Base-by-base conservation (phyloP, 2,113 vertebrate genomes). In the Guaruba guarouba region DNA sequence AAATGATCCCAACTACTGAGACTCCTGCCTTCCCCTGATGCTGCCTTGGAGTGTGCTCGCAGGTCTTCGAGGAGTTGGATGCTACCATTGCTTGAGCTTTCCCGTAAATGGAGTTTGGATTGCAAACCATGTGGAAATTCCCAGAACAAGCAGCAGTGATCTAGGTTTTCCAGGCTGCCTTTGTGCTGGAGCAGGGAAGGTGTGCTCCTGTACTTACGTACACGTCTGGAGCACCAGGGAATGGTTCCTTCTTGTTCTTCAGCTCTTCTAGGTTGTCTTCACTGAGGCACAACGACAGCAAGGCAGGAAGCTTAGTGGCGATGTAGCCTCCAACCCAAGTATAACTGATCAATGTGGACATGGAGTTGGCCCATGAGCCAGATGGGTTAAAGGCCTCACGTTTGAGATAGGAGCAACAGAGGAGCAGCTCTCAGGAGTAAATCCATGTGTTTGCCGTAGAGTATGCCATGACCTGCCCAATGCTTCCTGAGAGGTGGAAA, bases 71-170 rank as follows among this genome's bases (percentile, higher is more conserved):
- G 76, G 88, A 86, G 88, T 44, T 89, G 88, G 88, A 79, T 61
- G 94, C n/a, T 69, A n/a, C 76, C 66, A 20, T 13, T 7, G 43
- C 71, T 74, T 17, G 49, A 79, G 76, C 22, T 54, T 91, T 93
- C 92, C 92, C 9, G 49, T 89, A 93, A 89, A 91, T 23, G 92
- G 13, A 43, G 31, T 24, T 86, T 92, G 88, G 81, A 54, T 25
- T 25, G 61, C 39, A 75, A 74, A 17, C 61, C 39, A 6, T 5
- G 20, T 19, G 55, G 76, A 89, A 89, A 64, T 86, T 86, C 88
- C 70, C 85, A 75, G 81, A 69, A 49, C 44, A 13, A 49, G 76
- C 66, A 66, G 70, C 61, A 24, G 49, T 0, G 0, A 13, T 29
- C 48, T 10, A 31, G 31, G 17, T 39, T 75, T 78, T 52, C 49